Conservation (phyloP, 2,113 vertebrate genomes). For the Megalops atlanticus region DNA sequence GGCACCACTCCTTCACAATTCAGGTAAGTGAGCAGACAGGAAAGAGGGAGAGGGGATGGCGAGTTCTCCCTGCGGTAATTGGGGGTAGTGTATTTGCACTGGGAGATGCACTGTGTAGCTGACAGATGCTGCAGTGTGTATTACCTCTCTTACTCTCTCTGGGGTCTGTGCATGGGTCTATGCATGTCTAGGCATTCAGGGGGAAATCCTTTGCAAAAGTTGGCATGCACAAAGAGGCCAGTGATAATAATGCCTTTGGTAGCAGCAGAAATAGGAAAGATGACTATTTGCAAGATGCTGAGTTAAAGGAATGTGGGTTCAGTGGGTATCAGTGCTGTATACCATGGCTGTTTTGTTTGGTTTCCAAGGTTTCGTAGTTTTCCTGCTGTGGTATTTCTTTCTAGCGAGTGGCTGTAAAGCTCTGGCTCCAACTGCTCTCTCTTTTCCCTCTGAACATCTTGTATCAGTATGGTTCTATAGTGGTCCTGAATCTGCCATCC, state of each 20-base stretch:
- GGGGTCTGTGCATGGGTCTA: neutral
- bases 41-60: neutral
- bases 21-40: conserved; percentile 41
- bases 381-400: neutral
- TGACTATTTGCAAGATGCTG: neutral
- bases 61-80: neutral
- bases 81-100: neutral
- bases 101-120: neutral
- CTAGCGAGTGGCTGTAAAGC: neutral
- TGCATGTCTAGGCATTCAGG: too few species aligned
- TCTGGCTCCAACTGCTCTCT: neutral
- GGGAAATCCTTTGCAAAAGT: too few species aligned
- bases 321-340: neutral
- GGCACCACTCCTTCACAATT: conserved; percentile 11
- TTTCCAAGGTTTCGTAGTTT: neutral
- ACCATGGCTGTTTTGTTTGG: neutral
- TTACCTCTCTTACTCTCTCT: neutral
- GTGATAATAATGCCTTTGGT: too few species aligned
- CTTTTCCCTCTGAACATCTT: neutral
- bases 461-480: too few species aligned
- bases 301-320: neutral
- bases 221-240: too few species aligned
- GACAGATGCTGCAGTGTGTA: neutral
- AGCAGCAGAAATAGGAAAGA: neutral
- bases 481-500: too few species aligned